Evolutionary conservation across 92 coral and sea anemone species (phyloP).

Genomic region (Paragorgia papillata): DNA sequence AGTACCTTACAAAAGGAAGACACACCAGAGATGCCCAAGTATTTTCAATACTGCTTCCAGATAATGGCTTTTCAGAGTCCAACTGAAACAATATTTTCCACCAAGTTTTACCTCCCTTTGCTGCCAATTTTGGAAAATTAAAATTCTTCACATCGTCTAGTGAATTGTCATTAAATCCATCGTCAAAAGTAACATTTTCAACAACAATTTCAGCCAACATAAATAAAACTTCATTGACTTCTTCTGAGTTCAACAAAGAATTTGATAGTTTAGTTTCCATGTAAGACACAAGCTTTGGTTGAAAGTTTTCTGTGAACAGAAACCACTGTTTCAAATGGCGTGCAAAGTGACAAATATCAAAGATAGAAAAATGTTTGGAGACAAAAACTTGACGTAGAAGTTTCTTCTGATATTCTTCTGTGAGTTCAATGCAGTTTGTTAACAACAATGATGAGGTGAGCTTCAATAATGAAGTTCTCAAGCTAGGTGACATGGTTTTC

Average conservation of each 20-base stretch:
- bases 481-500: background rate
- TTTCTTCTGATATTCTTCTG: conserved; percentile 49
- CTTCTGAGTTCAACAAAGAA: conserved; percentile 29
- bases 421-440: conserved; percentile 63
- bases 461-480: conserved; percentile 23
- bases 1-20: conserved; percentile 84
- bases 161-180: conserved; percentile 26
- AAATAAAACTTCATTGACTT: conserved; percentile 54
- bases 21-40: conserved; percentile 80
- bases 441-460: conserved; percentile 70
- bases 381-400: conserved; percentile 54
- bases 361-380: conserved; percentile 34
- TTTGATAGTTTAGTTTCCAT: conserved; percentile 61
- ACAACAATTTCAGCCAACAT: conserved; percentile 66
- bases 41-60: conserved; percentile 39
- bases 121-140: conserved; percentile 26
- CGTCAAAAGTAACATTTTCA: conserved; percentile 29
- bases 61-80: conserved; percentile 15
- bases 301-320: conserved; percentile 52
- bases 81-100: conserved; percentile 22
- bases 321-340: conserved; percentile 68
- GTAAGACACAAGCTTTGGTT: conserved; percentile 59
- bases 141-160: background rate
- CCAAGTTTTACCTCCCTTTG: background rate
- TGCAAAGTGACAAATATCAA: conserved; percentile 57